Percentiles rank a stretch among this genome's conserved stretches.
phyloP scores from a whole-genome alignment of 2,888 invertebrate genomes.

The Protonemura montana region DNA sequence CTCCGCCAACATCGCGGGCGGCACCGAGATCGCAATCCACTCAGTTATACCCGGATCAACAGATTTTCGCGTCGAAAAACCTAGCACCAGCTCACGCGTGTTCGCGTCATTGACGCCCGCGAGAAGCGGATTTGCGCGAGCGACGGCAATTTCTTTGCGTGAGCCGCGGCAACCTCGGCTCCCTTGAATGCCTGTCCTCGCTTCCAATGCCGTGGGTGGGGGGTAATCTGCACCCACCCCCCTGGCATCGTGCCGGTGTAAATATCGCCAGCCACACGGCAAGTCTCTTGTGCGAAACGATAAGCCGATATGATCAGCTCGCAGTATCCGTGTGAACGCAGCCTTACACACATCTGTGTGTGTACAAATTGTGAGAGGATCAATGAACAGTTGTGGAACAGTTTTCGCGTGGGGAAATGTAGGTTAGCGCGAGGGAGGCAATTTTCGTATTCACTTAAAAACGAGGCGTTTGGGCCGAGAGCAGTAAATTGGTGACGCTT shows the following conservation, averaged over 20 bases:
- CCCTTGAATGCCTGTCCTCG: background rate
- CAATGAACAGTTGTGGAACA: background rate
- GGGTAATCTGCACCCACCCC: background rate
- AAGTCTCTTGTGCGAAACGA: background rate
- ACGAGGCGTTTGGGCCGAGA: background rate
- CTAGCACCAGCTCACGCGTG: background rate
- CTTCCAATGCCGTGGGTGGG: background rate
- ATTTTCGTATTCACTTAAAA: background rate
- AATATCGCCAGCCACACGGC: background rate
- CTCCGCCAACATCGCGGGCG: constrained; percentile 15
- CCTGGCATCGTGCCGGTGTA: background rate
- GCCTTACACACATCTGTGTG: too few relatives aligned
- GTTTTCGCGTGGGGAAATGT: background rate
- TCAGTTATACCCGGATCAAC: constrained; percentile 15
- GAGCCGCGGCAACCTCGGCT: background rate
- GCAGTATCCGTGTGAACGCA: background rate
- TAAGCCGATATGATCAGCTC: background rate
- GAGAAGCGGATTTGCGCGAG: constrained; percentile 19
- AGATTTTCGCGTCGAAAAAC: constrained; percentile 1
- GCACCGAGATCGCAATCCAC: background rate
- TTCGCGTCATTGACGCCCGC: constrained; percentile 15
- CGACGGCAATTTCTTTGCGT: constrained; percentile 9
- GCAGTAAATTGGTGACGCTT: background rate
- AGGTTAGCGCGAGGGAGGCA: background rate
- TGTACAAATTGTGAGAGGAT: background rate